phyloP scores from a whole-genome alignment of 2,888 invertebrate species.

The Drosophila anomalata region DNA sequence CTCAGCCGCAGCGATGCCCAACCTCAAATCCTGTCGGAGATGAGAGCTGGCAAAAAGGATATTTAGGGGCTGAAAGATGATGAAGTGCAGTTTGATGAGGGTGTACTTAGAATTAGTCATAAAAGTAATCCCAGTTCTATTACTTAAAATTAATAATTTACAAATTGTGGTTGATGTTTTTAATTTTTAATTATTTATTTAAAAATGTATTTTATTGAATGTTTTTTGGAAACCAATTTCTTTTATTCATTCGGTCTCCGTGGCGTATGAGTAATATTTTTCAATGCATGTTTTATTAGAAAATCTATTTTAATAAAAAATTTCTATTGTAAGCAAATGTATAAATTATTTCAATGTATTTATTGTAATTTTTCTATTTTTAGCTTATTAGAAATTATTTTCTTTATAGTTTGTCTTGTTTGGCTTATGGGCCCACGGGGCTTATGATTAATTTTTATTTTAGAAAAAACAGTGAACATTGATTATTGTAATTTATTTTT shows the following conservation, averaged over 20 bases:
- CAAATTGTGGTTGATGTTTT: too few species aligned
- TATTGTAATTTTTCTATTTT: not conserved
- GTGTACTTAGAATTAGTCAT: not conserved
- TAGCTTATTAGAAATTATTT: not conserved
- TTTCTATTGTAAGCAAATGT: not conserved
- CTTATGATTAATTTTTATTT: not conserved
- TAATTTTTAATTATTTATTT: not conserved
- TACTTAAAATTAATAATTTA: too few species aligned
- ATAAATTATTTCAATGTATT: not conserved
- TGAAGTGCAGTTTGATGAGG: not conserved
- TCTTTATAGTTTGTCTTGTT: not conserved
- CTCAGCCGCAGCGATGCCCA: conserved; percentile 25
- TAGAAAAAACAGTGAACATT: too few species aligned
- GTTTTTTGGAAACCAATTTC: not conserved
- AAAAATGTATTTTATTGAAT: not conserved
- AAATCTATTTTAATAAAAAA: not conserved
- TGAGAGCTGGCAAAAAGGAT: conserved; percentile 10
- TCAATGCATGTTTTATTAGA: not conserved
- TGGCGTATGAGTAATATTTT: not conserved
- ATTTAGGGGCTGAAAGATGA: not conserved
- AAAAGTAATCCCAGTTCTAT: not conserved
- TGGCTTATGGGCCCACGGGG: not conserved
- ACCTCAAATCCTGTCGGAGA: conserved; percentile 27
- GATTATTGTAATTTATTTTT: not conserved
- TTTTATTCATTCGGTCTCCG: not conserved